Percentiles rank a stretch among this genome's conserved stretches.
Evolutionary conservation across 2,888 invertebrate species (phyloP).

Genomic region (Trileptium ribeirensis): DNA sequence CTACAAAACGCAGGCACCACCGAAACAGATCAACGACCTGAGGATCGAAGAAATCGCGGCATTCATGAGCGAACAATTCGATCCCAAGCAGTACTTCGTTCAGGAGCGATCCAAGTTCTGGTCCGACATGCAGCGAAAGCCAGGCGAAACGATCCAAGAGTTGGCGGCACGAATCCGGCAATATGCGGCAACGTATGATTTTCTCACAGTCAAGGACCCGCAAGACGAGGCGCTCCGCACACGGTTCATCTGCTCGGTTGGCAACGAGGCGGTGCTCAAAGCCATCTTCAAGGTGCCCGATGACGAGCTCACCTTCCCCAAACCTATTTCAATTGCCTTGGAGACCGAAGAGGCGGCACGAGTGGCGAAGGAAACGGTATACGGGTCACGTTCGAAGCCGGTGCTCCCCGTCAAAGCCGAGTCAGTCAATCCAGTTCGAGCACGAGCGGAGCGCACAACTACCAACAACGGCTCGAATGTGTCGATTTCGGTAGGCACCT

Average conservation of each 20-base stretch:
- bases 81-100: constrained; percentile 32
- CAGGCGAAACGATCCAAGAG: constrained; percentile 34
- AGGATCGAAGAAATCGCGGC: not conserved
- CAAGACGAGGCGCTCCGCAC: not conserved
- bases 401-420: no score
- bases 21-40: constrained; percentile 7
- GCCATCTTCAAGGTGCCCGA: constrained; percentile 35
- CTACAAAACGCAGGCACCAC: not conserved
- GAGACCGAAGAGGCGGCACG: constrained; percentile 34
- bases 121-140: constrained; percentile 31
- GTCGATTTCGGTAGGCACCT: no score
- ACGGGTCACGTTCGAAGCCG: not conserved
- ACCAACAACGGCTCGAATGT: no score
- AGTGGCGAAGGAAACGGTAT: constrained; percentile 2
- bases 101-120: constrained; percentile 32
- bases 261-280: constrained; percentile 29
- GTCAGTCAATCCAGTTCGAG: no score
- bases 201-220: constrained; percentile 17
- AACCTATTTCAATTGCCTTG: constrained; percentile 31
- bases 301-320: constrained; percentile 28
- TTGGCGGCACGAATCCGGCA: constrained; percentile 28
- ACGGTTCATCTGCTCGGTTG: constrained; percentile 28
- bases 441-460: no score
- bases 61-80: constrained; percentile 24
- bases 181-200: constrained; percentile 32